A percentile compares a stretch with the other conserved stretches of the same genome.
phyloP scores from a whole-genome alignment of 2,888 invertebrate genomes.

The Rhyacophila evoluta region DNA sequence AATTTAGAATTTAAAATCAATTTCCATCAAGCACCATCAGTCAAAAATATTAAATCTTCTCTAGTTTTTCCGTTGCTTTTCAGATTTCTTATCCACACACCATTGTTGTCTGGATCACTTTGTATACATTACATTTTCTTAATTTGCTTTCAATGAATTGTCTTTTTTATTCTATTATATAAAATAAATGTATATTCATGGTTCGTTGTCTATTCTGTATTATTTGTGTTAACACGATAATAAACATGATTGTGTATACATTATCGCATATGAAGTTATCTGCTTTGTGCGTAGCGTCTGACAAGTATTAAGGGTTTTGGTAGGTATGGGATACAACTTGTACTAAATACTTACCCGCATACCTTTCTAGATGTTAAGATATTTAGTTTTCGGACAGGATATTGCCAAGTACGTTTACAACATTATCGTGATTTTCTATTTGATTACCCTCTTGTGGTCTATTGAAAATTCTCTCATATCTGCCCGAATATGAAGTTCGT shows the following conservation, averaged over 20 bases:
- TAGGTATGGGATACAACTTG: neutral
- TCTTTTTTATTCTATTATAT: too few relatives aligned
- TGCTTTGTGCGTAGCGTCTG: neutral
- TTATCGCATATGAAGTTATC: neutral
- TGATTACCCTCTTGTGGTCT: constrained; percentile 7
- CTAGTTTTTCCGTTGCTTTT: too few relatives aligned
- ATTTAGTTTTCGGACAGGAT: constrained; percentile 4
- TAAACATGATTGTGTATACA: neutral
- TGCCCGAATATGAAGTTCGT: neutral
- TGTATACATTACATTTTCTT: too few relatives aligned
- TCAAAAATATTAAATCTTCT: too few relatives aligned
- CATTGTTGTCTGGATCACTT: too few relatives aligned
- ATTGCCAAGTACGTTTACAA: neutral
- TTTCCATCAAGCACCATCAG: too few relatives aligned
- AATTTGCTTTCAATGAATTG: too few relatives aligned
- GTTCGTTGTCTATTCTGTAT: neutral
- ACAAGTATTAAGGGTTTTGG: neutral
- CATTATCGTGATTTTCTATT: neutral
- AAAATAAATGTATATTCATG: too few relatives aligned
- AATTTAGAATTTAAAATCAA: too few relatives aligned
- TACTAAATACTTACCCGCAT: neutral
- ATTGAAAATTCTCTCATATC: neutral
- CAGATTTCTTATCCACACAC: too few relatives aligned
- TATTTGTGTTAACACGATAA: neutral
- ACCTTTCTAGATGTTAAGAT: neutral